These are phyloP conservation scores for Oncorhynchus clarkii DNA, from an alignment of 2,113 vertebrate genomes.

Conservation along the genomic window DNA sequence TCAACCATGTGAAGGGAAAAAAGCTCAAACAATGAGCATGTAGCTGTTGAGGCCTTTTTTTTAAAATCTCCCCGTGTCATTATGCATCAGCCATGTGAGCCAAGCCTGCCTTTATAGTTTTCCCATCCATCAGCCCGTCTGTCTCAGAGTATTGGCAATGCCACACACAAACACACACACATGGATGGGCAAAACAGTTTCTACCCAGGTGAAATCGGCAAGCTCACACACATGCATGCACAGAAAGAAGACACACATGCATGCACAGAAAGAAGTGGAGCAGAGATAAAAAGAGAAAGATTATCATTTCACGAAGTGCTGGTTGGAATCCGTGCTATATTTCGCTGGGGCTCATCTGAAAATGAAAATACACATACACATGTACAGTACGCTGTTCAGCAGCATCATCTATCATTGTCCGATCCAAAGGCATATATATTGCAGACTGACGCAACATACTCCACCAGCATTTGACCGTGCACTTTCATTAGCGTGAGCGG, in stretches of 20 bases:
- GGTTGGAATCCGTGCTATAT: background rate
- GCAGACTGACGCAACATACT: background rate
- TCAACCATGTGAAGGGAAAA: constrained; percentile 20
- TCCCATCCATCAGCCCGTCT: constrained; percentile 17
- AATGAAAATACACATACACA: background rate
- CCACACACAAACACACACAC: constrained; percentile 5
- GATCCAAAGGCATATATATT: background rate
- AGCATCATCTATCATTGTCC: background rate
- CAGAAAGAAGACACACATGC: background rate
- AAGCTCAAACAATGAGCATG: constrained; percentile 36
- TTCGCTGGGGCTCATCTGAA: background rate
- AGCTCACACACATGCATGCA: background rate
- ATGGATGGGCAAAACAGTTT: background rate
- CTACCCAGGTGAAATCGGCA: background rate
- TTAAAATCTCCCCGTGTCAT: constrained; percentile 15
- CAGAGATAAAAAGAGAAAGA: background rate
- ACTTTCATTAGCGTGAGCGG: constrained; percentile 8
- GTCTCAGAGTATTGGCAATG: constrained; percentile 7
- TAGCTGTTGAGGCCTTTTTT: constrained; percentile 16
- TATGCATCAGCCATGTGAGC: constrained; percentile 17
- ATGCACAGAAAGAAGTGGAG: background rate
- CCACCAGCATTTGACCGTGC: background rate
- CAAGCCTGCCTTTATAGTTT: background rate
- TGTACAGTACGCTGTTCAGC: background rate
- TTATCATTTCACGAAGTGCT: background rate